Evolutionary conservation across 2,888 invertebrate genomes (phyloP).

Genomic region (Baronia brevicornis): DNA sequence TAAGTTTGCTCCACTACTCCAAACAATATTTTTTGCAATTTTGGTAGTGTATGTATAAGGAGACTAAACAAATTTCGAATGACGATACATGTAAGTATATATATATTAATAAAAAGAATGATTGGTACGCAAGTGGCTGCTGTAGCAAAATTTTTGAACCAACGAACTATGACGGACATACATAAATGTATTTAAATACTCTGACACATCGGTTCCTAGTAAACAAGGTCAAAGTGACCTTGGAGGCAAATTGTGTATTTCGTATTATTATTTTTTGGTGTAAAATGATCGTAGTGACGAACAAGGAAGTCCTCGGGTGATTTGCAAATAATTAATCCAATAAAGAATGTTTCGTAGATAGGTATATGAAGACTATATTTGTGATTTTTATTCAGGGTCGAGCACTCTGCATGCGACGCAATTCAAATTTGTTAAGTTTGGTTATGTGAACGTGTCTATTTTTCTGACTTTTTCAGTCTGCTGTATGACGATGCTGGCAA

Average conservation of each 20-base stretch:
- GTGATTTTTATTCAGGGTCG: constrained; percentile 3
- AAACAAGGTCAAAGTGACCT: constrained; percentile 65
- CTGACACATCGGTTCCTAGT: constrained; percentile 55
- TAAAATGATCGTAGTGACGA: constrained; percentile 57
- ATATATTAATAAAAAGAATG: constrained; percentile 4
- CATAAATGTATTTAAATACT: constrained; percentile 40
- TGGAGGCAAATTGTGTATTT: constrained; percentile 54
- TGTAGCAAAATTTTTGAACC: constrained; percentile 21
- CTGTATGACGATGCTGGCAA: not conserved
- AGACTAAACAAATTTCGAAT: constrained; percentile 2
- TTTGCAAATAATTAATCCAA: constrained; percentile 34
- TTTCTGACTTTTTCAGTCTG: not conserved
- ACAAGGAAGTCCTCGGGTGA: constrained; percentile 57
- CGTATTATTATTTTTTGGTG: constrained; percentile 51
- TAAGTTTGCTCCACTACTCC: no score
- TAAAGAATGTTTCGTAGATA: constrained; percentile 2
- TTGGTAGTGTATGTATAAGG: no score
- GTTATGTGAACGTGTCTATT: not conserved
- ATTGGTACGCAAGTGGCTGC: constrained; percentile 9
- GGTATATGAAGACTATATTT: not conserved
- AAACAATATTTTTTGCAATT: no score
- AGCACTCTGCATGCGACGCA: no score
- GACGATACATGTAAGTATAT: constrained; percentile 8
- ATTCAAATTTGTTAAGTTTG: not conserved
- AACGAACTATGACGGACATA: constrained; percentile 21